Base-by-base conservation (phyloP, 2,888 invertebrate species). In the Tenthredo amoena region DNA sequence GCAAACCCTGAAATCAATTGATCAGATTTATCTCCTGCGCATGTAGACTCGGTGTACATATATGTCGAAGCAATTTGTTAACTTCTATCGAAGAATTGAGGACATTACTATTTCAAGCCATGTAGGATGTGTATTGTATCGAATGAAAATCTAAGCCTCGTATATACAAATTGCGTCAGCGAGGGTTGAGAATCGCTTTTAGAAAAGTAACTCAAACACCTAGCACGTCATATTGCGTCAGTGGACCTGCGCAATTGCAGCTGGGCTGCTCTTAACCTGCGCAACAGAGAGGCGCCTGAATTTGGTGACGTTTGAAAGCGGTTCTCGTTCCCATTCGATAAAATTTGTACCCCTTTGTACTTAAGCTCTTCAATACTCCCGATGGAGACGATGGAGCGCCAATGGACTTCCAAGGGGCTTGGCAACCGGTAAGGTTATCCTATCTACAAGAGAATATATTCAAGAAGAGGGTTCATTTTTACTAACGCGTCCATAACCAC, bases 151-250 rank as follows among this genome's bases (percentile, higher is more conserved):
- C 31, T 0, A 72, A 34, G 6, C 12, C 5, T n/a, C 21, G 40
- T 18, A n/a, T 18, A n/a, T 21, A 26, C 34, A n/a, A 15, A 74
- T 37, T 40, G 15, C 74, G 21, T 34, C 37, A 21, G 26, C 26
- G 18, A 26, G 21, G 62, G 26, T 40, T 81, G 71, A 83, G 71
- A 43, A 43, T 71, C 83, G 34, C 47, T 83, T 50, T 12, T 47
- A 37, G 9, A 83, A 83, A 83, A 83, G 34, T 85, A 65, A 76
- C 76, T 84, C 15, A 58, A 76, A 62, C 62, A 74, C 31, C 21
- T 58, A 83, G 65, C 85, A 74, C 85, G 85, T 85, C 85, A 85
- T 85, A 77, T 85, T 85, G 85, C 85, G 85, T 85, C 85, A 85
- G 85, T 62, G 47, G 85, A 85, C 85, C 74, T 85, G 85, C 85